These are phyloP conservation scores for Tyrannus savana DNA, from an alignment of 2,113 vertebrate species.

Conservation along the genomic window DNA sequence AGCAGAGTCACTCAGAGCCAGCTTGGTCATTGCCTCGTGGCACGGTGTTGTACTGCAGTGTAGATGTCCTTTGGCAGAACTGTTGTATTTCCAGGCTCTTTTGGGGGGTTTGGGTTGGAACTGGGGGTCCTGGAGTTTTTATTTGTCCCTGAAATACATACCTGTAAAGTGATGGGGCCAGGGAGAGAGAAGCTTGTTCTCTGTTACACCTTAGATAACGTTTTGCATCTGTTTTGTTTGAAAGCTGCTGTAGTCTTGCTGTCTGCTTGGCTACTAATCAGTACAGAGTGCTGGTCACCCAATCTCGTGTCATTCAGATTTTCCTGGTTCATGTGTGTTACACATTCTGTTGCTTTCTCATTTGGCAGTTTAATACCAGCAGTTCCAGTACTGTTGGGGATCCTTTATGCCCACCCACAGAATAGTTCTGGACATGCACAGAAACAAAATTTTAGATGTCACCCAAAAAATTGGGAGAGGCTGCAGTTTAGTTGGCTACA, in stretches of 20 bases:
- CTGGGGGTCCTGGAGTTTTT: not conserved
- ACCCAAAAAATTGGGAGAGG: not conserved
- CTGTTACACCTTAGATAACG: not conserved
- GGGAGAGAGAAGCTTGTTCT: not conserved
- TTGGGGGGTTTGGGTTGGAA: not conserved
- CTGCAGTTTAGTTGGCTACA: not conserved
- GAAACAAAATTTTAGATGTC: not conserved
- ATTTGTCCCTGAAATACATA: not conserved
- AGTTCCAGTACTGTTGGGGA: not conserved
- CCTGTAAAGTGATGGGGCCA: not conserved
- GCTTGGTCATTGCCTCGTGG: not conserved
- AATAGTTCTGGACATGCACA: not conserved
- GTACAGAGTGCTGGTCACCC: not conserved
- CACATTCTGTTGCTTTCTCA: not conserved
- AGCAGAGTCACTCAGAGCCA: not conserved
- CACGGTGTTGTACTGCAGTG: not conserved
- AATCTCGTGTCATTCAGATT: not conserved
- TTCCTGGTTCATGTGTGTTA: not conserved
- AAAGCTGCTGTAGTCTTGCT: not conserved
- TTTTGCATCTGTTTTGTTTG: not conserved
- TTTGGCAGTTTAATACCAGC: not conserved
- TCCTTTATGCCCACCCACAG: not conserved
- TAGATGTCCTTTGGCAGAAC: not conserved
- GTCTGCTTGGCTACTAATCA: not conserved
- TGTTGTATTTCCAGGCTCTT: not conserved